phyloP scores from a whole-genome alignment of 92 coral and sea anemone species.

The Heteractis magnifica region DNA sequence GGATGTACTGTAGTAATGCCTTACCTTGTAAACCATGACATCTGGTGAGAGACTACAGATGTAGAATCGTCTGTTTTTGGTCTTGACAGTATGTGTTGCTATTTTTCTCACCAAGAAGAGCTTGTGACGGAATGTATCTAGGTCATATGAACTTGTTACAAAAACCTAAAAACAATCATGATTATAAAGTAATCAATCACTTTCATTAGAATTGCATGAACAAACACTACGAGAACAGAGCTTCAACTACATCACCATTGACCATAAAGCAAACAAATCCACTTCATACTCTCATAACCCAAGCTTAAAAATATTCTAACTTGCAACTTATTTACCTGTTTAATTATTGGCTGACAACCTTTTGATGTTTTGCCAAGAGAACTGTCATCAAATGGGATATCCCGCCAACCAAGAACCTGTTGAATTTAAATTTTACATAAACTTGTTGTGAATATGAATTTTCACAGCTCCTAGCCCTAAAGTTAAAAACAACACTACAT shows the following conservation, averaged over 20 bases:
- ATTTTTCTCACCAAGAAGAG: constrained; percentile 81
- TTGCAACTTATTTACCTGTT: constrained; percentile 57
- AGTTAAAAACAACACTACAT: not conserved
- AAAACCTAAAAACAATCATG: constrained; percentile 54
- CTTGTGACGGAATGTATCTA: constrained; percentile 59
- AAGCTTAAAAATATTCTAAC: not conserved
- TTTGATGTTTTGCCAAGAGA: constrained; percentile 79
- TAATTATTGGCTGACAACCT: constrained; percentile 78
- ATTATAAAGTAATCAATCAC: not conserved
- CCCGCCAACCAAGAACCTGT: constrained; percentile 90
- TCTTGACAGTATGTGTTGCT: constrained; percentile 74
- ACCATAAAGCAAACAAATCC: not conserved
- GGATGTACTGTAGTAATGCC: not conserved
- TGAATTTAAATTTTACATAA: too few species aligned
- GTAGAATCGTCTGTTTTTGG: constrained; percentile 82
- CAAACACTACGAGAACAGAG: not conserved
- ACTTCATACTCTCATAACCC: not conserved
- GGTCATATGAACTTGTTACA: constrained; percentile 74
- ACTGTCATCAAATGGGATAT: constrained; percentile 73
- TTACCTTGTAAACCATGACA: constrained; percentile 86
- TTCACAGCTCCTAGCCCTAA: not conserved
- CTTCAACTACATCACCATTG: not conserved
- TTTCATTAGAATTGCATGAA: not conserved
- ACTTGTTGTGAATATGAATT: too few species aligned
- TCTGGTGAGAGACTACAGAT: constrained; percentile 91